phyloP scores from a whole-genome alignment of 2,113 vertebrate genomes.

The Paradoxurus hermaphroditus region DNA sequence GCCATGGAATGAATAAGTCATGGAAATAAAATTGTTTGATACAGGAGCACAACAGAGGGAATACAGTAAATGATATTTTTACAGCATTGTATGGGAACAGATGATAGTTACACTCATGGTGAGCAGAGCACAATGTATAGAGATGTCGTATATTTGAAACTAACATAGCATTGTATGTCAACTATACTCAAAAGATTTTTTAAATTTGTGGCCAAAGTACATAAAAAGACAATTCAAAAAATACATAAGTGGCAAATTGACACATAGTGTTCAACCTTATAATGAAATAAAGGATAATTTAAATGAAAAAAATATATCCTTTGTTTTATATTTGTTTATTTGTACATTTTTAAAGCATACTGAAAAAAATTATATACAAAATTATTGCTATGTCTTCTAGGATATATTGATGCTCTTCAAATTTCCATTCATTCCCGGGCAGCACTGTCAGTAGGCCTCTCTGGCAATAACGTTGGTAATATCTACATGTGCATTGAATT shows the following conservation, averaged over 20 bases:
- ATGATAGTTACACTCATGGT: no score
- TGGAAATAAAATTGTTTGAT: no score
- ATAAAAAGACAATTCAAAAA: no score
- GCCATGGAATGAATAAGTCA: no score
- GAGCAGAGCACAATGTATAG: no score
- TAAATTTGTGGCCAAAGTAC: not conserved
- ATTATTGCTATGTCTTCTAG: not conserved
- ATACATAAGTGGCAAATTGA: no score
- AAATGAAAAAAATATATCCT: not conserved
- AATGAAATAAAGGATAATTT: no score
- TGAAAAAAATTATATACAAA: not conserved
- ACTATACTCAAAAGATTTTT: not conserved
- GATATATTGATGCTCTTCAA: not conserved
- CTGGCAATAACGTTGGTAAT: not conserved
- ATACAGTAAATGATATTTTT: no score
- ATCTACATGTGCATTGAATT: not conserved
- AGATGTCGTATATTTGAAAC: not conserved
- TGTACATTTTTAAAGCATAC: not conserved
- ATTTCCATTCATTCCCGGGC: not conserved
- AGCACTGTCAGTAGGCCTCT: not conserved
- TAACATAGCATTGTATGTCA: not conserved
- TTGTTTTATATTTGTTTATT: not conserved
- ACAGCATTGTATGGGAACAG: no score
- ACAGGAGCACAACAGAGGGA: no score
- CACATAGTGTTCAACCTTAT: no score